phyloP scores from a whole-genome alignment of 2,888 invertebrate genomes.

The Aspidapion aeneum region DNA sequence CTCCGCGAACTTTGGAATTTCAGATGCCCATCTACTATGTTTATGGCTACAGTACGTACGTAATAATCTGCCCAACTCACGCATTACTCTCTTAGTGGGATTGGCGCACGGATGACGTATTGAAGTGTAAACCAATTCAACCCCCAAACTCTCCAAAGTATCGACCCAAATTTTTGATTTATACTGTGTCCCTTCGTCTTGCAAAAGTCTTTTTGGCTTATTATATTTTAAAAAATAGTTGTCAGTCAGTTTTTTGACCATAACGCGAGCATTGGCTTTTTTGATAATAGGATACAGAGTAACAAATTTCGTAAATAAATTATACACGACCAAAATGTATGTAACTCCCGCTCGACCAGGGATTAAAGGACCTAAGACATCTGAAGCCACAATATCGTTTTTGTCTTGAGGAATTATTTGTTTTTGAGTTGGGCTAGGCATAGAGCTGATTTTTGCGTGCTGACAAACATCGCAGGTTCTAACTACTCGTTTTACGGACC shows the following conservation, averaged over 20 bases:
- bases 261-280: slow-evolving; percentile 6
- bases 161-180: background rate
- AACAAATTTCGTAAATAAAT: slow-evolving; percentile 16
- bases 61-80: background rate
- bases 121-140: background rate
- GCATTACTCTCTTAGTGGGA: background rate
- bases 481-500: slow-evolving; percentile 5
- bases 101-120: background rate
- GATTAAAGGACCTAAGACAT: background rate
- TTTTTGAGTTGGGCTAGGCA: slow-evolving; percentile 9
- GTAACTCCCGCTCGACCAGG: slow-evolving; percentile 35
- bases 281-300: slow-evolving; percentile 10
- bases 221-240: slow-evolving; percentile 4
- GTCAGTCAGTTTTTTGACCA: slow-evolving; percentile 2
- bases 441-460: slow-evolving; percentile 2
- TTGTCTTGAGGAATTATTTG: slow-evolving; percentile 2
- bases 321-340: slow-evolving; percentile 40
- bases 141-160: slow-evolving; percentile 1
- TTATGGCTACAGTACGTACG: too few species aligned
- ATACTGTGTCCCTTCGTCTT: slow-evolving; percentile 5
- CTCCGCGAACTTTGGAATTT: too few species aligned
- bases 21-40: too few species aligned
- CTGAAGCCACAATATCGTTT: slow-evolving; percentile 1
- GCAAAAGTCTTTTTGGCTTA: background rate
- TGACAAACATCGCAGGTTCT: slow-evolving; percentile 12